Conservation (phyloP, 2,113 vertebrate species). For the Odobenus rosmarus region DNA sequence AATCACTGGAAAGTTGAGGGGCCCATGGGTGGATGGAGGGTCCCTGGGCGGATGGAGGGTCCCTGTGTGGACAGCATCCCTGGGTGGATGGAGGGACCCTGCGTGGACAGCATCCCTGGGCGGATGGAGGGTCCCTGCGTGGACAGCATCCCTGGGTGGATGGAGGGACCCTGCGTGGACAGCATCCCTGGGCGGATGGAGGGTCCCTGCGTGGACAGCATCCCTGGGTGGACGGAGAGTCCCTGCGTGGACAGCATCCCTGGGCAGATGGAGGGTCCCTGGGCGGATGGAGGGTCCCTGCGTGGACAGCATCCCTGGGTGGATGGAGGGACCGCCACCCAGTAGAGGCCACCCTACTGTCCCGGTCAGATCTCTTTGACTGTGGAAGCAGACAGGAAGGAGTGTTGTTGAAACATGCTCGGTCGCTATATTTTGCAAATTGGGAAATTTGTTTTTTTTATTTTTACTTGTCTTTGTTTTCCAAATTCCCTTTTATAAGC, state of each 20-base stretch:
- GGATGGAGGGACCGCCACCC: not conserved
- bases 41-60: not conserved
- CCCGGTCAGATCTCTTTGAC: not conserved
- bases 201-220: not conserved
- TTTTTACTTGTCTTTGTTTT: not conserved
- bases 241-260: not conserved
- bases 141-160: too few species aligned
- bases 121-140: not conserved
- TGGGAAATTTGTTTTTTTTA: not conserved
- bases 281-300: not conserved
- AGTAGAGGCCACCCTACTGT: too few species aligned
- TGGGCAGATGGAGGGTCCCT: not conserved
- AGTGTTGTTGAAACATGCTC: rapidly evolving
- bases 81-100: not conserved
- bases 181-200: not conserved
- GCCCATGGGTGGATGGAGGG: too few species aligned
- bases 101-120: too few species aligned
- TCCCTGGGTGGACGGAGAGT: not conserved
- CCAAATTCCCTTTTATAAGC: not conserved
- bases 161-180: not conserved
- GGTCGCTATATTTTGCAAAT: not conserved
- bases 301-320: not conserved
- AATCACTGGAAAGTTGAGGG: not conserved
- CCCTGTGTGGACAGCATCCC: not conserved
- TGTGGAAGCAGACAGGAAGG: too few species aligned